A percentile compares a stretch with the other conserved stretches of the same genome.
phyloP scores from a whole-genome alignment of 1,140 invertebrate genomes.

The Bombyx mandarina region DNA sequence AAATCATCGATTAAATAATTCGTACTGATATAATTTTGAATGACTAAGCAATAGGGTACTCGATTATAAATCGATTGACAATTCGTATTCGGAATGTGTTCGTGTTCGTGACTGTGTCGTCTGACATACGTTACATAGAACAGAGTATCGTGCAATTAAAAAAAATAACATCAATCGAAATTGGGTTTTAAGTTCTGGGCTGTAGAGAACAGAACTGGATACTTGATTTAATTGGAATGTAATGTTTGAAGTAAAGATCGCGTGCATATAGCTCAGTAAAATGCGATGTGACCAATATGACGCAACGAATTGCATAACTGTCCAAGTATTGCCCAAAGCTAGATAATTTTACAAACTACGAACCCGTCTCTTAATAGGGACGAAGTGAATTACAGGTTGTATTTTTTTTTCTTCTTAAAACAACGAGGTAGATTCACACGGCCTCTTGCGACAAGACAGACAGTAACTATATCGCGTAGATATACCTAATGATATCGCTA shows the following conservation, averaged over 20 bases:
- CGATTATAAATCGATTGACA: conserved; percentile 1
- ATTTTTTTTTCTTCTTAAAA: conserved; percentile 23
- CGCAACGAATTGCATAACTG: conserved; percentile 31
- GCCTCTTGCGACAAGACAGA: conserved; percentile 12
- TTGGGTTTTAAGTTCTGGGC: too few species aligned
- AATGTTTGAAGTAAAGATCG: conserved; percentile 27
- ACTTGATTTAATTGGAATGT: conserved; percentile 1
- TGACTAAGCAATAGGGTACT: background rate
- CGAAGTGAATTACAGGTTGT: conserved; percentile 31
- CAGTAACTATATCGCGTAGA: too few species aligned
- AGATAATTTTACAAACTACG: conserved; percentile 44
- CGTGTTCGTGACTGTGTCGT: conserved; percentile 15
- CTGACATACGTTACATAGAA: conserved; percentile 11
- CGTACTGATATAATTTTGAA: conserved; percentile 1
- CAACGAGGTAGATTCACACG: conserved; percentile 42
- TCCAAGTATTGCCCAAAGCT: conserved; percentile 32
- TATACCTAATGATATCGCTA: too few species aligned
- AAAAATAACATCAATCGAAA: too few species aligned
- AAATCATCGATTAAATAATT: background rate
- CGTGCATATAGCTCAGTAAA: conserved; percentile 18
- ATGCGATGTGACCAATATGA: conserved; percentile 30
- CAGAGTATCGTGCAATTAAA: too few species aligned
- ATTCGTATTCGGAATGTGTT: background rate
- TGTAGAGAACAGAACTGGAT: too few species aligned
- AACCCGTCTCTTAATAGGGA: conserved; percentile 30